Evolutionary conservation across 2,888 invertebrate genomes (phyloP).

Genomic region (Seira musarum): DNA sequence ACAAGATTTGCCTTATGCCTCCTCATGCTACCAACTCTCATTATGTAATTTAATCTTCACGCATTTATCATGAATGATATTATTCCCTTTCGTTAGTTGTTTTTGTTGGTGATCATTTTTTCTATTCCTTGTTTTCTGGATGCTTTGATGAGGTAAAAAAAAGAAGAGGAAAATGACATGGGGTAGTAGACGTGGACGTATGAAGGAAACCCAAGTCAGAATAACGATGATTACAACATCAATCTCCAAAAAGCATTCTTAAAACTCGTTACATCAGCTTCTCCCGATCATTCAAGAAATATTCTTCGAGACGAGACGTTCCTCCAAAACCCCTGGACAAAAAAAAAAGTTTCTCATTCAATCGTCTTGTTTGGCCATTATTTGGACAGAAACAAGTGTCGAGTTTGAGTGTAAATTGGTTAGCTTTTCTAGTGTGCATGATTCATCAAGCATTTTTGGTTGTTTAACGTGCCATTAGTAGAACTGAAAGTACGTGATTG

Average conservation of each 20-base stretch:
- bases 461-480: background rate
- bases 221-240: background rate
- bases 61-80: background rate
- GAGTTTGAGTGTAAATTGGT: too few species aligned
- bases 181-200: too few species aligned
- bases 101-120: background rate
- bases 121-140: background rate
- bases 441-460: background rate
- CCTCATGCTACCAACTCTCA: conserved; percentile 8
- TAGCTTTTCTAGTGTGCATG: background rate
- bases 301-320: conserved; percentile 48
- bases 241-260: background rate
- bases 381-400: conserved; percentile 35
- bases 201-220: too few species aligned
- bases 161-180: background rate
- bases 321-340: conserved; percentile 18
- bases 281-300: background rate
- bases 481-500: background rate
- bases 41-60: background rate
- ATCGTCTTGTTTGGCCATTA: conserved; percentile 31
- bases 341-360: background rate
- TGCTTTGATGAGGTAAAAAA: background rate
- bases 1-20: background rate
- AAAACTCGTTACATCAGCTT: background rate
- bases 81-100: background rate